phyloP scores from a whole-genome alignment of 2,888 invertebrate species.

The Sepioteuthis lessoniana region DNA sequence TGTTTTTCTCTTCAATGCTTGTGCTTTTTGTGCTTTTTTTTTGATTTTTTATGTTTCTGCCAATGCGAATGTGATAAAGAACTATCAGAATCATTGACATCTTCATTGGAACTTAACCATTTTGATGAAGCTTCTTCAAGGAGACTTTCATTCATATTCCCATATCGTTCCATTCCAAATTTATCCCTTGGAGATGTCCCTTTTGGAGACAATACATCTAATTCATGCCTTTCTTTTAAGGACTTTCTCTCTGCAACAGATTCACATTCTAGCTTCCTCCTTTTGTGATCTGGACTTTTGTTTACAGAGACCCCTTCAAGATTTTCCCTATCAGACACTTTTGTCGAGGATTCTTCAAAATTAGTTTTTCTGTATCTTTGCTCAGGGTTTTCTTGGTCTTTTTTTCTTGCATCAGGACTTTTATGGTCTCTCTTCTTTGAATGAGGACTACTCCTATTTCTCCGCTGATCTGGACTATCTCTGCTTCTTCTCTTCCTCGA shows the following conservation, averaged over 20 bases:
- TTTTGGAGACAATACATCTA: not conserved
- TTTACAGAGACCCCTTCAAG: not conserved
- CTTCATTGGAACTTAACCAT: not conserved
- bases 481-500: not conserved
- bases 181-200: no score
- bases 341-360: not conserved
- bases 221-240: not conserved
- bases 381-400: not conserved
- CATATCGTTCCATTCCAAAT: no score
- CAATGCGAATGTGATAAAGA: not conserved
- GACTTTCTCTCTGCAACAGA: not conserved
- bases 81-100: not conserved
- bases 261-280: not conserved
- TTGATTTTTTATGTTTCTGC: constrained; percentile 2
- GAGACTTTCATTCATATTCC: not conserved
- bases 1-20: not conserved
- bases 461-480: not conserved
- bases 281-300: not conserved
- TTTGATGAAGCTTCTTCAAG: not conserved
- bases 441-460: not conserved
- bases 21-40: constrained; percentile 35
- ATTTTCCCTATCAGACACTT: not conserved
- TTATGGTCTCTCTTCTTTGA: not conserved
- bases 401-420: not conserved
- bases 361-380: not conserved